These are phyloP conservation scores for Leptobrachium ailaonicum DNA, from an alignment of 2,113 vertebrate genomes.

Conservation along the genomic window DNA sequence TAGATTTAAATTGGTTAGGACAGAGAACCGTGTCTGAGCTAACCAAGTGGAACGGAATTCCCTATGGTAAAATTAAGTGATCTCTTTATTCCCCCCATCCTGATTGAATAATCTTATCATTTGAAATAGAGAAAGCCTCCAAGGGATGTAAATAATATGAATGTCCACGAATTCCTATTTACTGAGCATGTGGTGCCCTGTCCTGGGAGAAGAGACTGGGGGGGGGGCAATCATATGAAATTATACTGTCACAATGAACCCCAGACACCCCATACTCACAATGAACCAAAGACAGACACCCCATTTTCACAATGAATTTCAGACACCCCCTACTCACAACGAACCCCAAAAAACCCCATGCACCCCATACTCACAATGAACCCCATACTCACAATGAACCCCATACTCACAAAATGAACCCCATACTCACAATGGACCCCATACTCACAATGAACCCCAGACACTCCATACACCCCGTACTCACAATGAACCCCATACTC, in stretches of 20 bases:
- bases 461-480: too few relatives aligned
- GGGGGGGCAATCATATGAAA: too few relatives aligned
- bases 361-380: too few relatives aligned
- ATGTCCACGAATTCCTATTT: slow-evolving; percentile 92
- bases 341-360: too few relatives aligned
- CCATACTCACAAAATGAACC: too few relatives aligned
- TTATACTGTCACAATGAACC: slow-evolving; percentile 16
- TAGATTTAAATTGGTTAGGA: slow-evolving; percentile 78
- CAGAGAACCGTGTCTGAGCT: slow-evolving; percentile 75
- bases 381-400: too few relatives aligned
- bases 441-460: too few relatives aligned
- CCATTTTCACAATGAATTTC: too few relatives aligned
- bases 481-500: too few relatives aligned
- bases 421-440: too few relatives aligned
- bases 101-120: slow-evolving; percentile 84
- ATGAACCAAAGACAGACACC: too few relatives aligned
- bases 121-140: slow-evolving; percentile 78
- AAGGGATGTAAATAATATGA: slow-evolving; percentile 89
- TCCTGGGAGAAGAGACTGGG: slow-evolving; percentile 68
- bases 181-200: slow-evolving; percentile 76
- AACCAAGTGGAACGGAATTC: slow-evolving; percentile 82
- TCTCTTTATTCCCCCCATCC: slow-evolving; percentile 79
- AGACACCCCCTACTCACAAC: too few relatives aligned
- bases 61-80: slow-evolving; percentile 83
- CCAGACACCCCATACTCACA: slow-evolving; percentile 43